phyloP scores from a whole-genome alignment of 2,888 invertebrate genomes.

The Ennomos quercinarius region DNA sequence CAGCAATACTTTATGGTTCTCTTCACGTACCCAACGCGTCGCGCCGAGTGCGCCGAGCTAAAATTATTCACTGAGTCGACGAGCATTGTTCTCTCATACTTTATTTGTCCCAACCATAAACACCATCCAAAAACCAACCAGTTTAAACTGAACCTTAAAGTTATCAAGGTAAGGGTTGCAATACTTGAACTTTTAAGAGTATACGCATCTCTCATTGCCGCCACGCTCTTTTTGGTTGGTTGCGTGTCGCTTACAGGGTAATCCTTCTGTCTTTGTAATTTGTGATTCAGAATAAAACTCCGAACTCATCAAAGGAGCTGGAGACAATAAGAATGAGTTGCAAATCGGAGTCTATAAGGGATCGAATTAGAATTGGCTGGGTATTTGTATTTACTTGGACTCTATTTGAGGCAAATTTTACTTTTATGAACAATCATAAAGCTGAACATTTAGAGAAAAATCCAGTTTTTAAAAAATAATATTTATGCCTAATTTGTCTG shows the following conservation, averaged over 20 bases:
- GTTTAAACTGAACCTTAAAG: constrained; percentile 15
- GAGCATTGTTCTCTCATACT: constrained; percentile 82
- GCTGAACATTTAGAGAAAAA: too few species aligned
- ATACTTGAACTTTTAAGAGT: constrained; percentile 1
- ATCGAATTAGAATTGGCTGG: constrained; percentile 34
- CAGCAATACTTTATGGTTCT: constrained; percentile 43
- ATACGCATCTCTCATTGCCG: constrained; percentile 30
- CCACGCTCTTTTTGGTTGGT: constrained; percentile 69
- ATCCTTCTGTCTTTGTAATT: constrained; percentile 72
- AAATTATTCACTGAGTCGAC: constrained; percentile 81
- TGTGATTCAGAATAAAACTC: constrained; percentile 70
- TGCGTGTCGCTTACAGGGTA: constrained; percentile 70
- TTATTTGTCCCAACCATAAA: constrained; percentile 68
- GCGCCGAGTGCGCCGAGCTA: constrained; percentile 70
- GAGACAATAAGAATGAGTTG: constrained; percentile 42
- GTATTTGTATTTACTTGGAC: constrained; percentile 28
- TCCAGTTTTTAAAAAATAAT: too few species aligned
- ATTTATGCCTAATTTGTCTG: too few species aligned
- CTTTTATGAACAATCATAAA: too few species aligned
- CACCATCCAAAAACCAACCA: constrained; percentile 15
- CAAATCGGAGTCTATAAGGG: constrained; percentile 35
- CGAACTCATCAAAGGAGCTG: constrained; percentile 58
- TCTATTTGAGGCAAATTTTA: too few species aligned
- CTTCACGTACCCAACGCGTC: constrained; percentile 55
- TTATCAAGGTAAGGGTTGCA: constrained; percentile 3